A percentile compares a stretch with the other conserved stretches of the same genome.
Conservation (phyloP, 2,113 vertebrate species). For the Cephalopterus ornatus region DNA sequence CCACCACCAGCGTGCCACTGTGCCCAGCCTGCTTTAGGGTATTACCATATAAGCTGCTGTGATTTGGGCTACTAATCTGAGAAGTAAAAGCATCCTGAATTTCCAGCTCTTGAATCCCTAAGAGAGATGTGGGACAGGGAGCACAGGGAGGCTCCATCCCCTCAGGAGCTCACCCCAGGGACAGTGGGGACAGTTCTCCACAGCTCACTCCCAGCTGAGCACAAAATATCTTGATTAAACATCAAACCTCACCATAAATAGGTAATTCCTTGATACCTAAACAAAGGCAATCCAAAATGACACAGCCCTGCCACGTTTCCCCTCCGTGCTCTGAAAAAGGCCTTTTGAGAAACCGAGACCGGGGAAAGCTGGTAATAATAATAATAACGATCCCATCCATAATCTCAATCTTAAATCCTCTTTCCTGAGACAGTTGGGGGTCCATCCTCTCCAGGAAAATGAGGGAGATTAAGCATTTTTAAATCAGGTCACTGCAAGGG, state of each 20-base stretch:
- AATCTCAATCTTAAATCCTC: background rate
- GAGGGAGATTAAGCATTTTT: background rate
- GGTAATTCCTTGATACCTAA: background rate
- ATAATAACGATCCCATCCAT: background rate
- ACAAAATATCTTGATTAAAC: background rate
- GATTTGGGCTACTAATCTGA: background rate
- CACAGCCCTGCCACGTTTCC: background rate
- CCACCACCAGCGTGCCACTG: fast-evolving
- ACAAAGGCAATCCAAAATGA: background rate
- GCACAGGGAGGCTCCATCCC: background rate
- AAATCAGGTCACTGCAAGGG: background rate
- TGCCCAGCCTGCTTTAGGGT: background rate
- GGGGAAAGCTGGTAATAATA: background rate
- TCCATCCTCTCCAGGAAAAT: background rate
- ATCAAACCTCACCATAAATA: background rate
- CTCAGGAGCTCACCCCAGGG: background rate
- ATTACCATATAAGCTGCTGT: background rate
- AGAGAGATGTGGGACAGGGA: background rate
- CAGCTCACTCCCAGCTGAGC: background rate
- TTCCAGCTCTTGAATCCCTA: background rate
- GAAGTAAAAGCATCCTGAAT: fast-evolving
- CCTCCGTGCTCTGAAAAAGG: background rate
- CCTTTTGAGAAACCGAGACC: fast-evolving
- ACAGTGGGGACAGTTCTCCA: fast-evolving
- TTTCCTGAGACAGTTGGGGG: background rate